Evolutionary conservation across 1,140 invertebrate genomes (phyloP).

Genomic region (Andrena cerasifolii): DNA sequence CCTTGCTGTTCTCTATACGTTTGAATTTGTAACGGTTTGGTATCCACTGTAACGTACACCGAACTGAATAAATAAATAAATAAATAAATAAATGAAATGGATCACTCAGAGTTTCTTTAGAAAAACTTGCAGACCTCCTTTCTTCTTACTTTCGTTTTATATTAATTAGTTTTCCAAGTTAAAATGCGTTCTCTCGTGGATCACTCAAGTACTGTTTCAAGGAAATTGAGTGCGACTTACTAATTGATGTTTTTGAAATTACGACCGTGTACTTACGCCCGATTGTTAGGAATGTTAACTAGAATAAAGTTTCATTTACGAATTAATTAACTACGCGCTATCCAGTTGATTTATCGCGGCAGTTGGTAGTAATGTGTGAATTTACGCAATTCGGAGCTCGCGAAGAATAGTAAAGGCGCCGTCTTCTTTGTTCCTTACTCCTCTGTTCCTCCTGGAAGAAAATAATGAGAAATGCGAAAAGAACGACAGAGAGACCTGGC

Average conservation of each 20-base stretch:
- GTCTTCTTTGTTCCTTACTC: background rate
- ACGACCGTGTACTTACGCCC: too few species aligned
- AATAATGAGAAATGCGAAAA: conserved; percentile 10
- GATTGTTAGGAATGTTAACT: too few species aligned
- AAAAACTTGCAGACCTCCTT: background rate
- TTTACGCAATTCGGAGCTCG: background rate
- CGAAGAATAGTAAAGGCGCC: background rate
- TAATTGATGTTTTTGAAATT: too few species aligned
- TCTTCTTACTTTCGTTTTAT: background rate
- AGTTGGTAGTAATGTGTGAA: background rate
- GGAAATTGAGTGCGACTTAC: background rate
- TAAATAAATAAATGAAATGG: background rate
- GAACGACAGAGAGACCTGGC: conserved; percentile 13
- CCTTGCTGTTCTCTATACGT: background rate
- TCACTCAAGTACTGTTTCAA: too few species aligned
- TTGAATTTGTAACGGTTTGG: background rate
- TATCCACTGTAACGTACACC: background rate
- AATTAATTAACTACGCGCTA: too few species aligned
- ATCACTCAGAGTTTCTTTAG: background rate
- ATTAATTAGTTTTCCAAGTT: background rate
- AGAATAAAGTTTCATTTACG: background rate
- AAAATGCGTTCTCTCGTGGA: background rate
- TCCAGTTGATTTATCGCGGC: background rate
- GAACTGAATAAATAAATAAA: conserved; percentile 31
- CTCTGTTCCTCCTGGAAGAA: background rate